phyloP scores from a whole-genome alignment of 2,797 vertebrate genomes.

The Apodemus agrarius region DNA sequence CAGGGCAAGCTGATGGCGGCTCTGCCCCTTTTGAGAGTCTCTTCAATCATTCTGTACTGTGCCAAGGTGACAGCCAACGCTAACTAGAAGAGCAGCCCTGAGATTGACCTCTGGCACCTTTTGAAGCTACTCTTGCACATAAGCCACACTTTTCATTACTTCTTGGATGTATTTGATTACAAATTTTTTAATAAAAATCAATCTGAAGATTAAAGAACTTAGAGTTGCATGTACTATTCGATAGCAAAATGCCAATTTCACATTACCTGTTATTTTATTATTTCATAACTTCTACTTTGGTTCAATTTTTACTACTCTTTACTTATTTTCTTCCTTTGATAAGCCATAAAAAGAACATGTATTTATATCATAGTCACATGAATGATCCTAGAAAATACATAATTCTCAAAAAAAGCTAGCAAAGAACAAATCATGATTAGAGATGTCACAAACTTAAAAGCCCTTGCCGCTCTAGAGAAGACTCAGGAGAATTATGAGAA shows the following conservation, averaged over 20 bases:
- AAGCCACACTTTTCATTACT: neutral
- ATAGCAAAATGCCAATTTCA: neutral
- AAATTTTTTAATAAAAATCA: neutral
- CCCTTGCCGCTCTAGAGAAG: neutral
- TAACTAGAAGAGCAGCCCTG: neutral
- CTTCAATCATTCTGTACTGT: neutral
- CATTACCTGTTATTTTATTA: neutral
- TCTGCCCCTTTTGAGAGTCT: neutral
- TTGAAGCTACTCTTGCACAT: neutral
- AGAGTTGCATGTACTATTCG: neutral
- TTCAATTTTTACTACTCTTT: neutral
- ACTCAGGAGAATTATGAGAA: neutral
- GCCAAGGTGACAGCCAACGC: neutral
- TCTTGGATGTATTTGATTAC: neutral
- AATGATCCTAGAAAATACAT: neutral
- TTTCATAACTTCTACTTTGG: neutral
- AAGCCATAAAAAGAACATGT: neutral
- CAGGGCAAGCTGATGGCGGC: neutral
- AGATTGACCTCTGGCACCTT: neutral
- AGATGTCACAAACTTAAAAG: neutral
- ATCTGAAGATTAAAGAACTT: neutral
- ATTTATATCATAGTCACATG: neutral
- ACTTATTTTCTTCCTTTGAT: neutral
- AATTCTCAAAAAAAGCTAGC: neutral
- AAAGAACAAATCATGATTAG: neutral